phyloP scores from a whole-genome alignment of 1,140 invertebrate species.

The Prorops nasuta region DNA sequence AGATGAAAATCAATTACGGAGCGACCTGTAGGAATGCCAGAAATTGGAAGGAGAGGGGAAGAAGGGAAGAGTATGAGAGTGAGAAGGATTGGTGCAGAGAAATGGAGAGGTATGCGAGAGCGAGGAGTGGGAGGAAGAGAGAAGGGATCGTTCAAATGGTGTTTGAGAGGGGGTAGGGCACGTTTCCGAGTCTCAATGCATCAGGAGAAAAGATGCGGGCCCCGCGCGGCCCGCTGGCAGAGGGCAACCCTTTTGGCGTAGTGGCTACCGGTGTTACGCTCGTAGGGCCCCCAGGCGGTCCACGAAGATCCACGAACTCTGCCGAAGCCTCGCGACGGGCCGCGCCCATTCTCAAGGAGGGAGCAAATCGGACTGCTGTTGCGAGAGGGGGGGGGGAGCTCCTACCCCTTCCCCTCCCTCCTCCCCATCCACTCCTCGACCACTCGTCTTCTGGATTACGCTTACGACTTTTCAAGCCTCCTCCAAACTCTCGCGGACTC shows the following conservation, averaged over 20 bases:
- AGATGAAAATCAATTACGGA: background rate
- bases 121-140: background rate
- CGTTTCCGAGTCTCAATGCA: conserved; percentile 32
- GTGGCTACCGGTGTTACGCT: conserved; percentile 56
- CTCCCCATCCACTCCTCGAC: conserved; percentile 1
- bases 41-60: background rate
- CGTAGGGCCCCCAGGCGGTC: conserved; percentile 45
- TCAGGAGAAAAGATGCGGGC: conserved; percentile 41
- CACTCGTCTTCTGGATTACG: background rate
- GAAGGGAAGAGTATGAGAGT: background rate
- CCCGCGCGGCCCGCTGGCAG: conserved; percentile 17
- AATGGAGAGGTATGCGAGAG: background rate
- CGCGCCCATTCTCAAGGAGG: conserved; percentile 2
- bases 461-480: background rate
- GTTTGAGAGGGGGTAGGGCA: no score
- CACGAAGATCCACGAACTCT: conserved; percentile 29
- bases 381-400: conserved; percentile 19
- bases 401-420: conserved; percentile 22
- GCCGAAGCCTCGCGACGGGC: conserved; percentile 29
- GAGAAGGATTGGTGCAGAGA: background rate
- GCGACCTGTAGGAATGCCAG: background rate
- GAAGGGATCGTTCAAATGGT: no score
- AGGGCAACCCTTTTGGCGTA: conserved; percentile 41
- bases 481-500: conserved; percentile 9
- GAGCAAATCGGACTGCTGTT: conserved; percentile 5